These are phyloP conservation scores for Drosophila prolongata DNA, from an alignment of 2,888 invertebrate species.

Conservation along the genomic window DNA sequence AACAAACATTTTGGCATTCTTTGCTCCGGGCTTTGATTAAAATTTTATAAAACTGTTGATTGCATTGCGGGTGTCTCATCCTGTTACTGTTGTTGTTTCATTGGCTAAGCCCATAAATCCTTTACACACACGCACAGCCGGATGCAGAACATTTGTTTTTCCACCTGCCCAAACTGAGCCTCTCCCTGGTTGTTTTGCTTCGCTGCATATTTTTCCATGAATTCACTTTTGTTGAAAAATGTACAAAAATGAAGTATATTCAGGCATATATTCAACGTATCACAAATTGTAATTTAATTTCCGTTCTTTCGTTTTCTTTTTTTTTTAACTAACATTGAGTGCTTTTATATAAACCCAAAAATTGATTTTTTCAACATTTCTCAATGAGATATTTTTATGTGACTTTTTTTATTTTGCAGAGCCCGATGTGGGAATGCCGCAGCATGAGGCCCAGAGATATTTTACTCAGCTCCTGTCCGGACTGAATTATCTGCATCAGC, in stretches of 20 bases:
- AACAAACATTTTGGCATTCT: conserved; percentile 21
- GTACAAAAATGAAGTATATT: no score
- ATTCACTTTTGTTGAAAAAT: conserved; percentile 20
- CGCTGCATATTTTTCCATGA: conserved; percentile 46
- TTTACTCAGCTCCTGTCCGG: conserved; percentile 95
- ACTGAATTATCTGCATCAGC: conserved; percentile 93
- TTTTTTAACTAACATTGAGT: background rate
- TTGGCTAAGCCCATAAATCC: conserved; percentile 40
- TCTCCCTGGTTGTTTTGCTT: conserved; percentile 21
- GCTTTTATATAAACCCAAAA: background rate
- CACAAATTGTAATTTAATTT: conserved; percentile 35
- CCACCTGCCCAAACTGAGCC: conserved; percentile 15
- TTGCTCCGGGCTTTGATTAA: conserved; percentile 52
- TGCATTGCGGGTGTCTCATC: conserved; percentile 42
- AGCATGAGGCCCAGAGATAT: conserved; percentile 91
- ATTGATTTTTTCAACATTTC: background rate
- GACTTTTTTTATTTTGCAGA: conserved; percentile 86
- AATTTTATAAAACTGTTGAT: conserved; percentile 67
- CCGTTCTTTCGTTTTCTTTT: background rate
- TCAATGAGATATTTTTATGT: background rate
- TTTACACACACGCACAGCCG: conserved; percentile 22
- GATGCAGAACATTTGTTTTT: conserved; percentile 44
- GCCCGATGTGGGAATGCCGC: conserved; percentile 96
- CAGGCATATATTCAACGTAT: background rate
- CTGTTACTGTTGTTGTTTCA: conserved; percentile 8